A percentile compares a stretch with the other conserved stretches of the same genome.
Conservation (phyloP, 23 tunicate genomes). For the Ciona savignyi region DNA sequence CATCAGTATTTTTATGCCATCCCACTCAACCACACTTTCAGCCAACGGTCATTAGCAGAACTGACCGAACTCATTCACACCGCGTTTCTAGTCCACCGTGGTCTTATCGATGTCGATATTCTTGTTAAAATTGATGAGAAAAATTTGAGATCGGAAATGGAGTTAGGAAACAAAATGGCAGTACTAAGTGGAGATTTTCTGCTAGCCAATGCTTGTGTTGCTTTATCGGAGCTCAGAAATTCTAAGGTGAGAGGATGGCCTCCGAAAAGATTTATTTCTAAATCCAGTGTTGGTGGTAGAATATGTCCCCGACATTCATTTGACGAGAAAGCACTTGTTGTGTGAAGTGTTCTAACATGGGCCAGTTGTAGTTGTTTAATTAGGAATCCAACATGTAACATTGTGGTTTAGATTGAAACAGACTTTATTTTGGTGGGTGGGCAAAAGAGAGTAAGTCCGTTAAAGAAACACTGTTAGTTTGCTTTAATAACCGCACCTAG, state of each 20-base stretch:
- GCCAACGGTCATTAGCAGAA: constrained; percentile 71
- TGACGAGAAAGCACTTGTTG: no score
- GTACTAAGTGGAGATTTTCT: constrained; percentile 89
- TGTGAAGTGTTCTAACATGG: no score
- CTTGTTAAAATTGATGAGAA: constrained; percentile 3
- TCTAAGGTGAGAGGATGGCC: constrained; percentile 34
- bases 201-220: constrained; percentile 68
- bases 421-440: no score
- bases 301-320: no score
- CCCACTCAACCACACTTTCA: constrained; percentile 15
- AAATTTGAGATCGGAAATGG: constrained; percentile 21
- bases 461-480: no score
- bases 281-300: no score
- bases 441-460: no score
- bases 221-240: constrained; percentile 55
- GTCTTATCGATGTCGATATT: constrained; percentile 34
- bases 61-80: constrained; percentile 77
- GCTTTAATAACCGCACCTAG: neutral
- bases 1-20: no score
- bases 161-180: constrained; percentile 80
- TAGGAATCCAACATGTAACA: no score
- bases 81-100: constrained; percentile 82
- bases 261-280: no score
- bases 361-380: no score
- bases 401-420: no score